Base-by-base conservation (phyloP, 2,113 vertebrate genomes). In the Dromiciops gliroides region DNA sequence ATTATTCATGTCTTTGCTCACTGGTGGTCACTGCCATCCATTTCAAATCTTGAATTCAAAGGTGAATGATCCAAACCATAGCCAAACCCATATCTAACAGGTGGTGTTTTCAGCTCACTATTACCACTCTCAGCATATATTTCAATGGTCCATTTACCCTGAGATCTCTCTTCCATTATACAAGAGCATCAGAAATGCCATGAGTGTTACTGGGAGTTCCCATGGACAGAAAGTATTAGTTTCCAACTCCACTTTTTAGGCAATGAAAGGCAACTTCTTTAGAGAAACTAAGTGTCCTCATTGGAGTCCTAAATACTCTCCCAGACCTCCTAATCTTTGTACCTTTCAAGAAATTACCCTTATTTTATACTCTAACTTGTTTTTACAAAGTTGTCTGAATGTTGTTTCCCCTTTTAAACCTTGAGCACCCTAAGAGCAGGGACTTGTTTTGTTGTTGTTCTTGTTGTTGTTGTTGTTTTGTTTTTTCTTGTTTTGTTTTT, bases 41-140 rank as follows among this genome's bases (percentile, higher is more conserved):
- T 97, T 97, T 96, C 96, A 97, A 97, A 98, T 92, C 96, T 96
- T 88, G 89, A 97, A 96, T 96, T 97, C 97, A 98, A 97, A n/a
- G n/a, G n/a, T n/a, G n/a, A n/a, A n/a, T n/a, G n/a, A n/a, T n/a
- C n/a, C n/a, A n/a, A n/a, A n/a, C 91, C 47, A 93, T 92, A 96
- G 93, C 95, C 92, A 95, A 95, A 83, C 67, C 16, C n/a, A 44
- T 44, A 19, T n/a, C 67, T 83, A 96, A 98, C 95, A 93, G 94
- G 94, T 88, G 94, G 95, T 0, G 1, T 93, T 90, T 90, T 89
- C 49, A 95, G 93, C 96, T 93, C 95, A 96, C 97, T 95, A 90
- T 95, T 96, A 83, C 96, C 90, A 96, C 94, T 48, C 93, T 93
- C 96, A 92, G 95, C 91, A 89, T 50, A 37, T 95, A 90, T 97